Conservation (phyloP, 1,140 invertebrate genomes). For the Pygmarrhopalites habei region DNA sequence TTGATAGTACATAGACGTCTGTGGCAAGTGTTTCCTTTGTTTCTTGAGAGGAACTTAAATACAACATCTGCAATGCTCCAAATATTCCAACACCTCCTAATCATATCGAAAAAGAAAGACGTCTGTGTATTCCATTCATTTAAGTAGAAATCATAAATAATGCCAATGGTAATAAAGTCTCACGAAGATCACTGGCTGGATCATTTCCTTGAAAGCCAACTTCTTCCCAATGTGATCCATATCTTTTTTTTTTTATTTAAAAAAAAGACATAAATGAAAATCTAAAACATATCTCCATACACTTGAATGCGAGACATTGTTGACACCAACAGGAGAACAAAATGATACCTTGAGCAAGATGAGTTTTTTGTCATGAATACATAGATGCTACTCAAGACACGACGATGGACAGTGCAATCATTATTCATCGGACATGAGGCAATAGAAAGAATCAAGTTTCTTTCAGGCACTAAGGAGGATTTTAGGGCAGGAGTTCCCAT, state of each 20-base stretch:
- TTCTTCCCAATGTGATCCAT: conserved; percentile 52
- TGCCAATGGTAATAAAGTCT: no score
- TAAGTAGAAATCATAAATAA: no score
- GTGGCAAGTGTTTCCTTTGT: conserved; percentile 44
- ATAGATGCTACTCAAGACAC: conserved; percentile 50
- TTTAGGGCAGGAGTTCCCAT: conserved; percentile 46
- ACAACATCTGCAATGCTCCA: conserved; percentile 46
- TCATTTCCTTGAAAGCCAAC: conserved; percentile 50
- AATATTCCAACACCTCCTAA: conserved; percentile 50
- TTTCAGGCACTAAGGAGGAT: conserved; percentile 42
- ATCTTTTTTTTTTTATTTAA: no score
- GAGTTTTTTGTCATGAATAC: conserved; percentile 48
- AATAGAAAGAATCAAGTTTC: conserved; percentile 49
- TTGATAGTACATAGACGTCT: conserved; percentile 48
- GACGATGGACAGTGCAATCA: conserved; percentile 44
- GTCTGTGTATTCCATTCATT: no score
- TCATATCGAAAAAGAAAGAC: no score
- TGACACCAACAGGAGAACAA: no score
- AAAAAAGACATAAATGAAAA: no score
- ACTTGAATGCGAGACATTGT: no score
- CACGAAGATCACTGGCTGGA: conserved; percentile 53
- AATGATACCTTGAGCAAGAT: conserved; percentile 47
- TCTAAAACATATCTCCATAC: no score
- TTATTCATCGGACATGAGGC: conserved; percentile 49
- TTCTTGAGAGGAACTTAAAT: conserved; percentile 45